Evolutionary conservation across 2,888 invertebrate species (phyloP).

Genomic region (Aspidapion aeneum): DNA sequence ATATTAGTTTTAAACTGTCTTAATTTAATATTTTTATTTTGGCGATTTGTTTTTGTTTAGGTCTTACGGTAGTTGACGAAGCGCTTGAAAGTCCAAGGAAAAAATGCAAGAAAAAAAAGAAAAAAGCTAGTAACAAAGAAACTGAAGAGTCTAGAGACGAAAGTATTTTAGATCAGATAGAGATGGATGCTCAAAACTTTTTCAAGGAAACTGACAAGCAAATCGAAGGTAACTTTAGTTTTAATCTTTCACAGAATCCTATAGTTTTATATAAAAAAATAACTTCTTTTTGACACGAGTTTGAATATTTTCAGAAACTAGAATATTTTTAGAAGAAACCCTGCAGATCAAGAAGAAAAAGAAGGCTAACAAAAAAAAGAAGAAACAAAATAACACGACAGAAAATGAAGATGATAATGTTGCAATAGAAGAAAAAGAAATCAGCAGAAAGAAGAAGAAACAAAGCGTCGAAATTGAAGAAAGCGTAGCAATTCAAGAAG

Average conservation of each 20-base stretch:
- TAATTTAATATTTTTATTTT: too few species aligned
- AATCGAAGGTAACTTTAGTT: background rate
- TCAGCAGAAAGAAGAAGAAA: constrained; percentile 14
- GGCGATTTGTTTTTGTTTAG: too few species aligned
- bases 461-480: constrained; percentile 7
- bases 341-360: background rate
- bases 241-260: background rate
- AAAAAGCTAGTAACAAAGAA: background rate
- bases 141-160: background rate
- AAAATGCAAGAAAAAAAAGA: background rate
- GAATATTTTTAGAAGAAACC: background rate
- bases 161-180: background rate
- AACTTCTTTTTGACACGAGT: background rate
- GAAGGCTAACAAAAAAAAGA: background rate
- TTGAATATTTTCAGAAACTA: background rate
- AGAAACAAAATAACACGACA: background rate
- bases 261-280: too few species aligned
- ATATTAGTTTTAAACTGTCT: too few species aligned
- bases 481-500: constrained; percentile 1
- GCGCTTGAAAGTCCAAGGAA: background rate
- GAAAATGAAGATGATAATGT: background rate
- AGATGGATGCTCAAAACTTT: background rate
- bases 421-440: background rate
- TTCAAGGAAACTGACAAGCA: background rate
- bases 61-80: background rate